Evolutionary conservation across 2,797 vertebrate species (phyloP).

Genomic region (Acipenser ruthenus): DNA sequence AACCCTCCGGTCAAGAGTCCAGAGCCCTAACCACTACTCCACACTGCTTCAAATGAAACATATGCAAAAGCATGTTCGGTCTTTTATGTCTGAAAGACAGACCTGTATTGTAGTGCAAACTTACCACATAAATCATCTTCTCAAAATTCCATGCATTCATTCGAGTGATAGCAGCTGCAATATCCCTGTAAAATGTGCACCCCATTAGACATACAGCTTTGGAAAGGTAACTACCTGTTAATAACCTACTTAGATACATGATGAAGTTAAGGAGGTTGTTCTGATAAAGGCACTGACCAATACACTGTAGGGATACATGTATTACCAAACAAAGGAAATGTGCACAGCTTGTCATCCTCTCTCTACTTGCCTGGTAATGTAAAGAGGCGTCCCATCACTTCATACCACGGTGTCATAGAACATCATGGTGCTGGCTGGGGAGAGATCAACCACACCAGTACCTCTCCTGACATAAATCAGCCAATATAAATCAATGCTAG

Average conservation of each 20-base stretch:
- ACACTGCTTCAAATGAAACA: not conserved
- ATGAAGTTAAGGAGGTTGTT: too few relatives aligned
- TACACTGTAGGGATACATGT: too few relatives aligned
- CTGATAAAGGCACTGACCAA: too few relatives aligned
- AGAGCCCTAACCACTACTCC: too few relatives aligned
- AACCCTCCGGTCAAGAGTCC: too few relatives aligned
- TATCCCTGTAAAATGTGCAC: constrained; percentile 65
- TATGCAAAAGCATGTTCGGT: not conserved
- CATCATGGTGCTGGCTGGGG: constrained; percentile 61
- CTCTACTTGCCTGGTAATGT: constrained; percentile 77
- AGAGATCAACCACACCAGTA: constrained; percentile 75
- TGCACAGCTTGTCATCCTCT: too few relatives aligned
- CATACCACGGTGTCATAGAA: constrained; percentile 67
- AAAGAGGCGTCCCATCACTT: constrained; percentile 86
- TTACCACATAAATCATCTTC: constrained; percentile 97
- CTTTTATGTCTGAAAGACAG: not conserved
- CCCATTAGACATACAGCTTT: too few relatives aligned
- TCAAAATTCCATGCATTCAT: constrained; percentile 75
- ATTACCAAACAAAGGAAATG: too few relatives aligned
- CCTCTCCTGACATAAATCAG: constrained; percentile 62
- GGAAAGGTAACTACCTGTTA: too few relatives aligned
- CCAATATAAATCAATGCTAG: too few relatives aligned
- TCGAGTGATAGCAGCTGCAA: constrained; percentile 85
- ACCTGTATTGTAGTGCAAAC: constrained; percentile 26
- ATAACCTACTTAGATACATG: too few relatives aligned